Conservation (phyloP, 1,140 invertebrate species). For the Plectrocnemia conspersa region DNA sequence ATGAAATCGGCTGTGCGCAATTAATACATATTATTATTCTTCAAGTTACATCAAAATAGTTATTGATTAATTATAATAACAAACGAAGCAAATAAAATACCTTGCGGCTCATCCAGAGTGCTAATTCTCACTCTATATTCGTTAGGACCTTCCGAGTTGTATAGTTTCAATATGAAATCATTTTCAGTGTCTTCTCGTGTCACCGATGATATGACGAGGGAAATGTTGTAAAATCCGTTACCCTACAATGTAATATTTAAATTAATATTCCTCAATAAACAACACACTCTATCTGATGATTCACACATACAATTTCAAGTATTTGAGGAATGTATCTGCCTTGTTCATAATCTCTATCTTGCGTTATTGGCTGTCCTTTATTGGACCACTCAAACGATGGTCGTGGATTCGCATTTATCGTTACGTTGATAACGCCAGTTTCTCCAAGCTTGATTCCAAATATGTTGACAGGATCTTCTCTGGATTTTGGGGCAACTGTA, state of each 20-base stretch:
- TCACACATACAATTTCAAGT: background rate
- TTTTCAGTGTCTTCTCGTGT: slow-evolving; percentile 72
- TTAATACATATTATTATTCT: slow-evolving; percentile 17
- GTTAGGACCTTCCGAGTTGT: slow-evolving; percentile 59
- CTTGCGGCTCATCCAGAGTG: slow-evolving; percentile 63
- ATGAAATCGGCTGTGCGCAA: slow-evolving; percentile 30
- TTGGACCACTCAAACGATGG: slow-evolving; percentile 64
- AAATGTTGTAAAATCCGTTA: slow-evolving; percentile 61
- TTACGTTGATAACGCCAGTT: slow-evolving; percentile 62
- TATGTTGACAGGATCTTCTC: slow-evolving; percentile 53
- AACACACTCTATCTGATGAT: background rate
- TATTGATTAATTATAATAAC: slow-evolving; percentile 3
- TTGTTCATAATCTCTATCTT: slow-evolving; percentile 45
- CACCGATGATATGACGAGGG: slow-evolving; percentile 59
- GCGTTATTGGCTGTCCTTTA: slow-evolving; percentile 52
- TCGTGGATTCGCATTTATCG: slow-evolving; percentile 62
- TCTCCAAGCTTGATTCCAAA: slow-evolving; percentile 68
- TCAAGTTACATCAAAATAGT: slow-evolving; percentile 7
- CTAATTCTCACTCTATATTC: slow-evolving; percentile 64
- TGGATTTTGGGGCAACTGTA: slow-evolving; percentile 59
- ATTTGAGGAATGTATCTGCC: slow-evolving; percentile 23
- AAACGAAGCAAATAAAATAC: slow-evolving; percentile 43
- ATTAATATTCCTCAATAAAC: too few species aligned
- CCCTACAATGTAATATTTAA: too few species aligned
- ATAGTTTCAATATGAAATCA: slow-evolving; percentile 59